Evolutionary conservation across 1,140 invertebrate genomes (phyloP).

Genomic region (Drosophila athabasca): DNA sequence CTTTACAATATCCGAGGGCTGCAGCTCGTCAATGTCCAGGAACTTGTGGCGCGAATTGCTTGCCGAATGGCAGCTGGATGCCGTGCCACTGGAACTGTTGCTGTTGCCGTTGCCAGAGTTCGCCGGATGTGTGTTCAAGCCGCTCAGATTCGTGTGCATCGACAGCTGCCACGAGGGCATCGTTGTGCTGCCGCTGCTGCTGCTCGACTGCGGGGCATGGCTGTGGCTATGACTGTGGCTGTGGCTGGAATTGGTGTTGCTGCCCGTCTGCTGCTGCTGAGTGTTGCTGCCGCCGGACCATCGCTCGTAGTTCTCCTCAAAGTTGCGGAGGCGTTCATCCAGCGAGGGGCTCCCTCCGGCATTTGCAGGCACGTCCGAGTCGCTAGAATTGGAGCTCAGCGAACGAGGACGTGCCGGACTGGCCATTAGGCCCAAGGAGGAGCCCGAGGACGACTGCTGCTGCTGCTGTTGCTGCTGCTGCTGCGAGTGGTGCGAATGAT

Average conservation of each 20-base stretch:
- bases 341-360: constrained; percentile 87
- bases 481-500: constrained; percentile 72
- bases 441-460: constrained; percentile 41
- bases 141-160: constrained; percentile 60
- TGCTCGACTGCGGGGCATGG: constrained; percentile 29
- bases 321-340: constrained; percentile 93
- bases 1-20: constrained; percentile 97
- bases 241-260: constrained; percentile 33
- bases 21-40: constrained; percentile 89
- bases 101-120: constrained; percentile 65
- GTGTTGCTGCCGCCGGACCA: constrained; percentile 90
- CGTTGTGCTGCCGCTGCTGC: constrained; percentile 5
- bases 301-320: constrained; percentile 96
- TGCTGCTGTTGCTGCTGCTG: constrained; percentile 26
- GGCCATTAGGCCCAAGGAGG: constrained; percentile 59
- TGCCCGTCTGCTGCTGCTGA: constrained; percentile 35
- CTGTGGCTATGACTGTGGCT: constrained; percentile 14
- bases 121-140: constrained; percentile 50
- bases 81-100: constrained; percentile 70
- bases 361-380: constrained; percentile 85
- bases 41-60: constrained; percentile 86
- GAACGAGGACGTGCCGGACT: constrained; percentile 87
- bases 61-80: constrained; percentile 83
- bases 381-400: constrained; percentile 86
- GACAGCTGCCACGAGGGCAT: constrained; percentile 71